Conservation (phyloP, 2,888 invertebrate genomes). For the Stenchaetothrips biformis region DNA sequence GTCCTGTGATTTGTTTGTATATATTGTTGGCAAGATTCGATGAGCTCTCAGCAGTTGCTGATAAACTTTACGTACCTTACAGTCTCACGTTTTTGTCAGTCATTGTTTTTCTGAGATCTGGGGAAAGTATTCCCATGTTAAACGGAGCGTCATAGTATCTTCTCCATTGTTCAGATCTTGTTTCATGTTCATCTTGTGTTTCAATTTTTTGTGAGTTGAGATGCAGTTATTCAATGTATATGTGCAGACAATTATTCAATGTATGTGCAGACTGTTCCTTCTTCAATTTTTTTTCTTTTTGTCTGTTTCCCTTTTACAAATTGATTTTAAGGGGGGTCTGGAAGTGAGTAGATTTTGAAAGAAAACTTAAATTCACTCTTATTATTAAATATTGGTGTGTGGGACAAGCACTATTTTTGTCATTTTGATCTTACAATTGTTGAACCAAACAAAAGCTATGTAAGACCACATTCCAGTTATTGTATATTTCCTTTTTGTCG, state of each 20-base stretch:
- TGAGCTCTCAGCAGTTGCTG: not conserved
- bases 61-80: not conserved
- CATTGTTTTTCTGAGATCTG: not conserved
- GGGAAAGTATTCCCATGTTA: not conserved
- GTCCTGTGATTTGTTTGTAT: slow-evolving; percentile 25
- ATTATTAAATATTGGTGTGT: slow-evolving; percentile 38
- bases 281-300: not conserved
- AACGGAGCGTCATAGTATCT: slow-evolving; percentile 2
- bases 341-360: slow-evolving; percentile 25
- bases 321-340: slow-evolving; percentile 24
- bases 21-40: slow-evolving; percentile 17
- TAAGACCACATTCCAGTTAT: slow-evolving; percentile 41
- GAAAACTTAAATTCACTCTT: slow-evolving; percentile 28
- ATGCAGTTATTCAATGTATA: not conserved
- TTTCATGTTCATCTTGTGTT: slow-evolving; percentile 17
- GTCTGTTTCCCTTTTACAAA: not conserved
- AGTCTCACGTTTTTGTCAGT: not conserved
- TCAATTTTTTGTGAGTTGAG: not conserved
- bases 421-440: slow-evolving; percentile 27
- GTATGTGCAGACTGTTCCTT: slow-evolving; percentile 13
- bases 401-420: slow-evolving; percentile 36
- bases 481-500: slow-evolving; percentile 29
- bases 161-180: slow-evolving; percentile 8
- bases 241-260: slow-evolving; percentile 7
- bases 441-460: slow-evolving; percentile 40